Percentiles rank a stretch among this genome's conserved stretches.
Evolutionary conservation across 1,140 invertebrate genomes (phyloP).

Genomic region (Lepidurus couesii): DNA sequence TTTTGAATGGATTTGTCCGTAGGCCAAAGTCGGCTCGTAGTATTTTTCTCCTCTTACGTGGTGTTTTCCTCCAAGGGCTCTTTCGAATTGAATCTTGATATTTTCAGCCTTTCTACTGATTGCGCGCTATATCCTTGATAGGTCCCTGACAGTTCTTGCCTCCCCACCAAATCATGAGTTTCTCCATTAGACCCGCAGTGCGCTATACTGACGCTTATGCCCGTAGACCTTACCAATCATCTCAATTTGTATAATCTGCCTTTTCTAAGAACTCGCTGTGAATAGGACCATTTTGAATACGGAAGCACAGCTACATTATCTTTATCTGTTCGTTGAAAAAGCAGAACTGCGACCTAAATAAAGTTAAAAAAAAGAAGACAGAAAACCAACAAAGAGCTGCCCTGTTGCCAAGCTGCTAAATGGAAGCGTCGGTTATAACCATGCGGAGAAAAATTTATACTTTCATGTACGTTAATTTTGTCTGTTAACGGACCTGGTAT

Average conservation of each 20-base stretch:
- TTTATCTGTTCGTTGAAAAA: neutral
- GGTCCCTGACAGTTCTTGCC: slow-evolving; percentile 3
- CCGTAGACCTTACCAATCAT: neutral
- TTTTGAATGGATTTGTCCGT: slow-evolving; percentile 3
- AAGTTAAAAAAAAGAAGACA: neutral
- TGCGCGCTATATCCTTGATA: slow-evolving; percentile 3
- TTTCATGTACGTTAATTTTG: neutral
- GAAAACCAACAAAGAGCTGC: neutral
- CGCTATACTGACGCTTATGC: slow-evolving; percentile 12
- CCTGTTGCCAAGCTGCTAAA: neutral
- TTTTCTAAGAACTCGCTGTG: neutral
- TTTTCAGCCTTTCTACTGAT: neutral
- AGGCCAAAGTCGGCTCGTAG: neutral
- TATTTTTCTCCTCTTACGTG: neutral
- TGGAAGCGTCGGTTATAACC: neutral
- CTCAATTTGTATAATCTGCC: slow-evolving; percentile 5
- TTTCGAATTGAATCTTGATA: slow-evolving; percentile 2
- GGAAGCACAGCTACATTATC: neutral
- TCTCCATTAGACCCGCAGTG: neutral
- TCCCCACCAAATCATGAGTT: slow-evolving; percentile 9
- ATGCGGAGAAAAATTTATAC: neutral
- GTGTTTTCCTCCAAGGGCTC: neutral
- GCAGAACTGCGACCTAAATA: neutral
- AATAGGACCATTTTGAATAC: neutral
- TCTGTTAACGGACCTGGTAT: neutral